phyloP scores from a whole-genome alignment of 2,113 vertebrate species.

The Rhea pennata region DNA sequence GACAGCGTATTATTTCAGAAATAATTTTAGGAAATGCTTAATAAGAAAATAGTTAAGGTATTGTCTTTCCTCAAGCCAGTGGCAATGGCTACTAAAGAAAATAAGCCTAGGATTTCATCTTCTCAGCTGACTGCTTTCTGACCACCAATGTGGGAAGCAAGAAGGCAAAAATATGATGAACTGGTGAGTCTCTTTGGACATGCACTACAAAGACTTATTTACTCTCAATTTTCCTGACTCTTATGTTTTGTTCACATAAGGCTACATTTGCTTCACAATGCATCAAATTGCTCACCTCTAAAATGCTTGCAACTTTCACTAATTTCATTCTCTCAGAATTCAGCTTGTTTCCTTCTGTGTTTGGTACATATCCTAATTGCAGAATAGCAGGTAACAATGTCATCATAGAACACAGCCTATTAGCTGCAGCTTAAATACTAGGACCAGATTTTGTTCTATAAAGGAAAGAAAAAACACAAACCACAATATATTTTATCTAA shows the following conservation, averaged over 20 bases:
- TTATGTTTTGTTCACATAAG: background rate
- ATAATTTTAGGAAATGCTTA: background rate
- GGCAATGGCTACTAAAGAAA: background rate
- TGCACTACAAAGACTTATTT: background rate
- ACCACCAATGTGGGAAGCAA: background rate
- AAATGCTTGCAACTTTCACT: background rate
- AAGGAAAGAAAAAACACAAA: background rate
- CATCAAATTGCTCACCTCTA: background rate
- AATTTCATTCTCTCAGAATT: background rate
- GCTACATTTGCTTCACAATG: background rate
- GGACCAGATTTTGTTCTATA: background rate
- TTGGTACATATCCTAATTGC: background rate
- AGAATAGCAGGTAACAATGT: background rate
- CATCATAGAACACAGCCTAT: background rate
- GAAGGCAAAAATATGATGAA: background rate
- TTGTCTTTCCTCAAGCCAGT: background rate
- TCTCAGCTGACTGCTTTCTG: background rate
- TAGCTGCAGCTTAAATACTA: background rate
- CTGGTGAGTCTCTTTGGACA: background rate
- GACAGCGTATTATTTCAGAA: background rate
- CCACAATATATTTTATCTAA: background rate
- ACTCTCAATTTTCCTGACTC: background rate
- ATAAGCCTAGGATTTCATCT: background rate
- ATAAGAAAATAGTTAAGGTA: background rate
- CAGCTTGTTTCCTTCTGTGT: background rate